Percentiles rank a stretch among this genome's conserved stretches.
Conservation (phyloP, 1,140 invertebrate genomes). For the Heterodera carotae region DNA sequence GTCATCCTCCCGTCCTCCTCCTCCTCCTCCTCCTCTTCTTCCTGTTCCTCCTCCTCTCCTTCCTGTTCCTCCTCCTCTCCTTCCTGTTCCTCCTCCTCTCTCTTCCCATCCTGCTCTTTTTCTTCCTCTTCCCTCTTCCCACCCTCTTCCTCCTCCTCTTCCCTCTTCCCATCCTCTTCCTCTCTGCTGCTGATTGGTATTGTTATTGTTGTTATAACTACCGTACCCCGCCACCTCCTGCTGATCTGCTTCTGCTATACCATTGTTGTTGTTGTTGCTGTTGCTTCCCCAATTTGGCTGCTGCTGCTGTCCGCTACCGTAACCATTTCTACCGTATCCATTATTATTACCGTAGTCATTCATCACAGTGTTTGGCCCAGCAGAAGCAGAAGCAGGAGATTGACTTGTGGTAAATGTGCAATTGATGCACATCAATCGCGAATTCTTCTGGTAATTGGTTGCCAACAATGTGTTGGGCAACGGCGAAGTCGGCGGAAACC, state of each 20-base stretch:
- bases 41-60: too few species aligned
- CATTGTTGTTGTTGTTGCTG: too few species aligned
- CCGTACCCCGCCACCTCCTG: background rate
- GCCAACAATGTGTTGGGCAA: background rate
- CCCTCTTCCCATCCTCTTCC: background rate
- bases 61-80: too few species aligned
- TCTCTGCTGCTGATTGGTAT: background rate
- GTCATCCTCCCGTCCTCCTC: too few species aligned
- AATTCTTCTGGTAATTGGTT: background rate
- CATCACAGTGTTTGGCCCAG: too few species aligned
- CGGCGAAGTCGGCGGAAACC: background rate
- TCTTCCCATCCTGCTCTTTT: too few species aligned
- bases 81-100: too few species aligned
- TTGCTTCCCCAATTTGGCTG: background rate
- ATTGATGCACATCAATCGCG: conserved; percentile 6
- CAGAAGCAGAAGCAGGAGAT: too few species aligned
- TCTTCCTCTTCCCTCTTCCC: background rate
- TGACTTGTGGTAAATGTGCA: background rate
- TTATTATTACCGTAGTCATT: too few species aligned
- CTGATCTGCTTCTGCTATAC: too few species aligned
- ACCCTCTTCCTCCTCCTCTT: background rate
- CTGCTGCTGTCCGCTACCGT: background rate
- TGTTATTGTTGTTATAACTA: background rate
- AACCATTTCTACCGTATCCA: too few species aligned
- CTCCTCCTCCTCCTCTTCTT: too few species aligned